Evolutionary conservation across 2,113 vertebrate genomes (phyloP).

Genomic region (Grus americana): DNA sequence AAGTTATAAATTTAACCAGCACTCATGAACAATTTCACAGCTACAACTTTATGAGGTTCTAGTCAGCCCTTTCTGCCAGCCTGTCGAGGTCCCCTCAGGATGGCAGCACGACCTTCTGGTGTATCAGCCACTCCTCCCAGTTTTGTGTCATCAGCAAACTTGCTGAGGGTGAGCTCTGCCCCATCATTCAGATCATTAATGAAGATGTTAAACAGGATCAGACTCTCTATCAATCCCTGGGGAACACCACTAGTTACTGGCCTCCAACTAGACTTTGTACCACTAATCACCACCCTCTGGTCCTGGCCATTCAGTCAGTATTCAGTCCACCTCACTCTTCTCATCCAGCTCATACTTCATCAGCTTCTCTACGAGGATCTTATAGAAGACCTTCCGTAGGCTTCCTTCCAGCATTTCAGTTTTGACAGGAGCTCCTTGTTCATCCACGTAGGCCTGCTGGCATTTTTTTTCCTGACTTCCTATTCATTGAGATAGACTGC

Average conservation of each 20-base stretch:
- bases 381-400: neutral
- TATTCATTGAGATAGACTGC: neutral
- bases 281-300: neutral
- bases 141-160: neutral
- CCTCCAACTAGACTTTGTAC: neutral
- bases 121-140: neutral
- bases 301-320: neutral
- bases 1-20: neutral
- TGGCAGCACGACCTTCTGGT: neutral
- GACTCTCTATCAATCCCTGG: neutral
- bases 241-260: neutral
- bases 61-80: neutral
- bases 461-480: neutral
- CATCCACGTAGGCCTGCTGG: neutral
- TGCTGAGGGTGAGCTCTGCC: neutral
- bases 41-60: neutral
- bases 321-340: neutral
- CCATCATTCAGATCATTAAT: neutral
- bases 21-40: neutral
- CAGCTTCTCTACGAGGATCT: neutral
- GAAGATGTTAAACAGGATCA: neutral
- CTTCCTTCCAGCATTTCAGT: neutral
- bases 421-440: neutral
- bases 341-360: neutral
- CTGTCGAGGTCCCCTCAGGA: neutral